These are phyloP conservation scores for Tapera naevia DNA, from an alignment of 2,797 vertebrate species.

Conservation along the genomic window DNA sequence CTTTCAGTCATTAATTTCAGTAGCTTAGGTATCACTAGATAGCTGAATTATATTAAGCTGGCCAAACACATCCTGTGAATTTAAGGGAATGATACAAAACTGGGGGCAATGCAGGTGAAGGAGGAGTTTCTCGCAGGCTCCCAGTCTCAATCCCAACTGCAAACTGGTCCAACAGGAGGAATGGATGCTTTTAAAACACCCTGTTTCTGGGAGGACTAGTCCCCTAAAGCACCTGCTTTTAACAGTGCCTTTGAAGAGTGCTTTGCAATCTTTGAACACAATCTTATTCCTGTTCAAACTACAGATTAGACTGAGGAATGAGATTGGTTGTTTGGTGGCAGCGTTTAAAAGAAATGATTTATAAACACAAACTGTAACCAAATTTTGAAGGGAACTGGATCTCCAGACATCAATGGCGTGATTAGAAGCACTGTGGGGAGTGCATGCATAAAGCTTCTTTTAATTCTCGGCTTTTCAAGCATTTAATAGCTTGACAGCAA, in stretches of 20 bases:
- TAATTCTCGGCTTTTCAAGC: constrained; percentile 70
- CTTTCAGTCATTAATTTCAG: neutral
- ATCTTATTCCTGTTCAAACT: constrained; percentile 3
- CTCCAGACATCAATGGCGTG: constrained; percentile 41
- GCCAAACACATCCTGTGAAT: neutral
- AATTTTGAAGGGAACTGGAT: constrained; percentile 57
- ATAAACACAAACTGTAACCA: constrained; percentile 69
- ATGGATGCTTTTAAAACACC: neutral
- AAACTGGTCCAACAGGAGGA: constrained; percentile 46
- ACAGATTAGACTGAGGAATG: neutral
- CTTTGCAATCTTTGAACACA: neutral
- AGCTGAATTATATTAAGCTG: neutral
- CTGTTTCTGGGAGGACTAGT: neutral
- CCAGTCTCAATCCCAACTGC: neutral
- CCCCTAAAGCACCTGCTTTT: constrained; percentile 31
- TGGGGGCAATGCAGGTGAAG: neutral
- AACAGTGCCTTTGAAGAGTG: constrained; percentile 18
- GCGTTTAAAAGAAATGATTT: constrained; percentile 49
- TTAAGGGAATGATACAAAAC: neutral
- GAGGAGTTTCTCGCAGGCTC: neutral
- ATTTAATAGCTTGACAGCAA: constrained; percentile 71
- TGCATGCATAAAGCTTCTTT: constrained; percentile 58
- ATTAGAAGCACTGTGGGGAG: constrained; percentile 56
- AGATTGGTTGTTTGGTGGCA: constrained; percentile 13
- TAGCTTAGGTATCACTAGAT: neutral